Conservation (phyloP, 2,797 vertebrate species). For the Myripristis jacobus region DNA sequence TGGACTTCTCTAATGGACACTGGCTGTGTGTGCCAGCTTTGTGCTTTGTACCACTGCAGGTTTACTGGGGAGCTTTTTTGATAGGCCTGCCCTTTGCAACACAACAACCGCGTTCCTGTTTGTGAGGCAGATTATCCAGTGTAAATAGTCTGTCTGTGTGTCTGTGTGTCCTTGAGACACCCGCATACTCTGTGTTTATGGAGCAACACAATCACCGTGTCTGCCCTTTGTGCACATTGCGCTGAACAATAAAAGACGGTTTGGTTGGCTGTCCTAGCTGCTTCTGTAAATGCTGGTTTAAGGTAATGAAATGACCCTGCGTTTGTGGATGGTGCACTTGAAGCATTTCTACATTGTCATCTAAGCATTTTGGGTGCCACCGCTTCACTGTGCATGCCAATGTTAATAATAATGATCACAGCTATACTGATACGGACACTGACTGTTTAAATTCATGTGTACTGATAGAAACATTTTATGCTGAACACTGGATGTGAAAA, state of each 20-base stretch:
- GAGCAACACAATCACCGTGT: slow-evolving; percentile 54
- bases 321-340: neutral
- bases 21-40: slow-evolving; percentile 22
- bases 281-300: slow-evolving; percentile 9
- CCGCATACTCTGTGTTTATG: slow-evolving; percentile 70
- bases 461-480: too few relatives aligned
- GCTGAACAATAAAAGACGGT: slow-evolving; percentile 8
- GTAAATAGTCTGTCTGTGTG: slow-evolving; percentile 65
- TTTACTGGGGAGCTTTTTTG: slow-evolving; percentile 28
- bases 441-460: too few relatives aligned
- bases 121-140: slow-evolving; percentile 40
- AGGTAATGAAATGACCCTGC: neutral
- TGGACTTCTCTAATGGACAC: slow-evolving; percentile 46
- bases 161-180: slow-evolving; percentile 72
- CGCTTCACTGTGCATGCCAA: neutral
- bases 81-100: slow-evolving; percentile 35
- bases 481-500: too few relatives aligned
- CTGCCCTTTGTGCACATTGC: slow-evolving; percentile 31
- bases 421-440: neutral
- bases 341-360: neutral
- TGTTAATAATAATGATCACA: neutral
- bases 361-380: neutral
- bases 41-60: slow-evolving; percentile 38
- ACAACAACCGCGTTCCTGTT: slow-evolving; percentile 43
- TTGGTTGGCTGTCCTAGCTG: neutral